These are phyloP conservation scores for Allobates femoralis DNA, from an alignment of 2,797 vertebrate species.

Conservation along the genomic window DNA sequence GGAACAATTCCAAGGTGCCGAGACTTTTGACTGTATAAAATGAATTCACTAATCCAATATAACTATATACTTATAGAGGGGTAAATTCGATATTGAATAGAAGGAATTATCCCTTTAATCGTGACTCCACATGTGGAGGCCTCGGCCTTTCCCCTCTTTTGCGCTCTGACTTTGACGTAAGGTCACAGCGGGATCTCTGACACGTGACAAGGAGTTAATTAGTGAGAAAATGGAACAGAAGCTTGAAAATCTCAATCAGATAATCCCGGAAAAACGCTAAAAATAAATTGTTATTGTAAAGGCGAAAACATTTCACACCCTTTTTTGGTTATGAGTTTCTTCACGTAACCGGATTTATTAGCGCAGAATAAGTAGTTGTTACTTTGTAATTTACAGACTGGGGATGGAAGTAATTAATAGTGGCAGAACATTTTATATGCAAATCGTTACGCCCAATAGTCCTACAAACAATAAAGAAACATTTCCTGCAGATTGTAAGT, in stretches of 20 bases:
- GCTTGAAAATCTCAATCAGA: slow-evolving; percentile 38
- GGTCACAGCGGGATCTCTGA: slow-evolving; percentile 45
- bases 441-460: neutral
- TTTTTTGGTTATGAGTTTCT: slow-evolving; percentile 14
- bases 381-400: neutral
- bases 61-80: too few relatives aligned
- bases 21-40: too few relatives aligned
- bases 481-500: neutral
- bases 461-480: neutral
- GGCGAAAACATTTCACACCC: neutral
- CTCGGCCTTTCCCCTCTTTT: neutral
- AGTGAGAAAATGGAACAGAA: slow-evolving; percentile 42
- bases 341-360: neutral
- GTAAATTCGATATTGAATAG: neutral
- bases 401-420: slow-evolving; percentile 12
- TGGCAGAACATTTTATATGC: neutral
- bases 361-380: neutral
- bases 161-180: slow-evolving; percentile 42
- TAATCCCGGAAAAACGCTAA: slow-evolving; percentile 29
- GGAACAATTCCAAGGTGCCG: too few relatives aligned
- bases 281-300: slow-evolving; percentile 33
- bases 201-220: slow-evolving; percentile 53
- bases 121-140: neutral
- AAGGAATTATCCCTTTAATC: neutral
- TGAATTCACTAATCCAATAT: too few relatives aligned